Evolutionary conservation across 2,888 invertebrate species (phyloP), one percentile per base, ranked within the genome.

Genomic region (Eristalis arbustorum): DNA sequence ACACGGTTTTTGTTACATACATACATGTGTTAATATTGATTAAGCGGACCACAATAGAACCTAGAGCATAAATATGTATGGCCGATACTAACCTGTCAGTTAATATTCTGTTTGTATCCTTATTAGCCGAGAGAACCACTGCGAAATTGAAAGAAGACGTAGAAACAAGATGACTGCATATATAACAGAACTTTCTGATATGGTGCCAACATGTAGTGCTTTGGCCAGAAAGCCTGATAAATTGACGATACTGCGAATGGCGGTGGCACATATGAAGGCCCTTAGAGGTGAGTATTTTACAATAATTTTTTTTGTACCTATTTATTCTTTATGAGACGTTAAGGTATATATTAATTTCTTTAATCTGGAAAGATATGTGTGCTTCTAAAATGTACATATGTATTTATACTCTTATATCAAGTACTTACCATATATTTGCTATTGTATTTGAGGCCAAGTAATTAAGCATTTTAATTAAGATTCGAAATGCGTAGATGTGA

Each of bases 151-250:
- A 94, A 95, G 99, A 90, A 95, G 99, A 90, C 95, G 99, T 90
- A 95, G 99, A 90, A 99, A 99, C 95, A 99, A 99, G 96, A 99
- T 99, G 99, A 99, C 99, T 90, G 98, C 99, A 89, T 99, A 99
- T 94, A 99, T 99, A 93, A 99, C 99, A 91, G 99, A 99, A 94
- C 95, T 99, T 90, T 99, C 98, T 89, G 99, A 99, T 94, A 99
- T 99, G 99, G 99, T 99, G 91, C 99, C 99, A 91, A 98, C 99
- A 91, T 99, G 99, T 94, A 98, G 98, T 91, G 98, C 99, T 66
- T 95, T 99, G 89, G 99, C 99, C 76, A 95, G 99, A 89, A 99
- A 99, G 93, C 99, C 99, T 69, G 99, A 99, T 94, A 99, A 99
- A 93, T 95, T 99, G 88, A 99, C 99, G 90, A 99, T 99, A 92